Base-by-base conservation (phyloP, 2,113 vertebrate species). In the Seriola quinqueradiata region DNA sequence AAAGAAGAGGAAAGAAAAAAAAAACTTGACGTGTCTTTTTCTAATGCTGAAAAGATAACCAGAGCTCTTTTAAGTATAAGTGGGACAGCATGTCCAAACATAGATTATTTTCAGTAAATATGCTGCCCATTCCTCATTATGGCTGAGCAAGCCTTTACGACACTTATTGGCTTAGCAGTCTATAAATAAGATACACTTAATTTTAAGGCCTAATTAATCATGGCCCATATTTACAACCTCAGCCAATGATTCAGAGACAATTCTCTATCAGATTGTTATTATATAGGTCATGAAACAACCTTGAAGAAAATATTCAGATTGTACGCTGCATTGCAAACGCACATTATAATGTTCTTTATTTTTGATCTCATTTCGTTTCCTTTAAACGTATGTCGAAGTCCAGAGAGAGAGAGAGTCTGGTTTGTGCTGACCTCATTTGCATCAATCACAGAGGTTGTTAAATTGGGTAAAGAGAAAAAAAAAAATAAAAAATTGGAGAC, bases 171-270 rank as follows among this genome's bases (percentile, higher is more conserved):
- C 68, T 69, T 72, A 32, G 67, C 19, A 13, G 17, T 59, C 76
- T 87, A 81, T 84, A 86, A 87, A 86, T 87, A 90, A 82, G 58
- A 73, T 75, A 58, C 83, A 64, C 64, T 86, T 89, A 3, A 85
- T 85, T 84, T 85, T 82, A 14, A 79, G 69, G 17, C 75, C 78
- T 84, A 87, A 90, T 87, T 90, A 88, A 85, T 89, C 59, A 70
- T 14, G 54, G 25, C 75, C 66, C 78, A 80, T 77, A 70, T 82
- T 79, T 72, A 82, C 65, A 85, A 65, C 68, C 60, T 79, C 74
- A 79, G 42, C 55, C 67, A 74, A 14, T 46, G 61, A 71, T 72
- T 78, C 69, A 36, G 48, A 42, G 73, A 38, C 54, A 58, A 34
- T 28, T 75, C 58, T 3, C 25, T 44, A 48, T 75, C 23, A 21